Evolutionary conservation across 2,113 vertebrate species (phyloP).

Genomic region (Ceuthmochares aereus): DNA sequence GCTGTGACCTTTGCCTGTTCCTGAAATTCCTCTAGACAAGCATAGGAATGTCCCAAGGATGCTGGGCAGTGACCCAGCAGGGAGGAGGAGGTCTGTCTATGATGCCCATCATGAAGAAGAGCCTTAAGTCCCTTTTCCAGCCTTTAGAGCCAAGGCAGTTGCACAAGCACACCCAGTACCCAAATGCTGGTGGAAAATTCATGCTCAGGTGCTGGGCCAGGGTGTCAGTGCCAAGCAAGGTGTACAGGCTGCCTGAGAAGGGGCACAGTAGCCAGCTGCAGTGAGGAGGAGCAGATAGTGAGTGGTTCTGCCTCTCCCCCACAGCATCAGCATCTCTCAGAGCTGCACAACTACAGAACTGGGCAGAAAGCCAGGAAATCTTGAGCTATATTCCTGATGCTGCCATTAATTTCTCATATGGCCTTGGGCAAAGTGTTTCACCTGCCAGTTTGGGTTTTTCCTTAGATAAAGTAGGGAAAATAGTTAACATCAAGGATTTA

Average conservation of each 20-base stretch:
- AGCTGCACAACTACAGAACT: neutral
- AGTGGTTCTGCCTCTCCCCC: neutral
- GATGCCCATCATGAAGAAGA: neutral
- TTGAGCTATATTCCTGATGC: slow-evolving; percentile 59
- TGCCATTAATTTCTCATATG: slow-evolving; percentile 61
- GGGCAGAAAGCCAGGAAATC: slow-evolving; percentile 47
- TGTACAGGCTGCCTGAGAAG: neutral
- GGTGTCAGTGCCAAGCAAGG: neutral
- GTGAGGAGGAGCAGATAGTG: neutral
- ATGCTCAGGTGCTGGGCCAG: fast-evolving
- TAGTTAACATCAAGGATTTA: slow-evolving; percentile 51
- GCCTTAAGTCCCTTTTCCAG: neutral
- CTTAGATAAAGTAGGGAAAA: slow-evolving; percentile 56
- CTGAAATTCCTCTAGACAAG: neutral
- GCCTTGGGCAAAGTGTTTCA: slow-evolving; percentile 64
- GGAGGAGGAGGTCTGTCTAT: neutral
- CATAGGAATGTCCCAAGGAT: neutral
- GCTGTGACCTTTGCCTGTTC: neutral
- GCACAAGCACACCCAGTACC: neutral
- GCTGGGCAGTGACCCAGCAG: fast-evolving
- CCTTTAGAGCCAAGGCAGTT: neutral
- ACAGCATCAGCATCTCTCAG: neutral
- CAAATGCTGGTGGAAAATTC: neutral
- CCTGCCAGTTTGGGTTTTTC: slow-evolving; percentile 64
- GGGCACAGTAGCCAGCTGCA: neutral